Percentiles rank a stretch among this genome's conserved stretches.
phyloP scores from a whole-genome alignment of 1,140 invertebrate genomes.

The Diorhabda sublineata region DNA sequence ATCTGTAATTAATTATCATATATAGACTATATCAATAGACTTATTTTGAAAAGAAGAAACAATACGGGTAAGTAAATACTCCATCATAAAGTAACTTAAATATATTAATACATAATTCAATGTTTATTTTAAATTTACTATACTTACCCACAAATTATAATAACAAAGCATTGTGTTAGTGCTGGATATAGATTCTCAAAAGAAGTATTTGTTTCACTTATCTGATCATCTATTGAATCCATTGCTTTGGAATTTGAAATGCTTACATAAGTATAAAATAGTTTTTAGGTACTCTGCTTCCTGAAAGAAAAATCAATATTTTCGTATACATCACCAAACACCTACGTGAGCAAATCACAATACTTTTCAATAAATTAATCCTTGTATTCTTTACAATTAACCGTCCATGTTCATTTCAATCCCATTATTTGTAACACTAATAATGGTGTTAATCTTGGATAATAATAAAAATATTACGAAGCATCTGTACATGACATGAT shows the following conservation, averaged over 20 bases:
- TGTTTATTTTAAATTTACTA: too few species aligned
- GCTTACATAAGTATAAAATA: too few species aligned
- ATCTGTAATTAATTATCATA: conserved; percentile 56
- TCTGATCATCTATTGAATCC: neutral
- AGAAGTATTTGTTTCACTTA: conserved; percentile 37
- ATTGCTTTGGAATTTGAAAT: too few species aligned
- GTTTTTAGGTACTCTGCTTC: neutral
- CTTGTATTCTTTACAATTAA: too few species aligned
- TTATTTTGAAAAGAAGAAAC: conserved; percentile 6
- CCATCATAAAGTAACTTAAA: neutral
- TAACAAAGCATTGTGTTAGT: conserved; percentile 84
- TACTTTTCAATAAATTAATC: too few species aligned
- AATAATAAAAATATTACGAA: too few species aligned
- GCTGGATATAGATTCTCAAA: conserved; percentile 85
- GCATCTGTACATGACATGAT: too few species aligned
- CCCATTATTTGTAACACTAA: too few species aligned
- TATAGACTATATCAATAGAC: neutral
- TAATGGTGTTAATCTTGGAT: too few species aligned
- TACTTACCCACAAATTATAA: conserved; percentile 82
- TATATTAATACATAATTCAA: neutral
- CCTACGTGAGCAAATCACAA: too few species aligned
- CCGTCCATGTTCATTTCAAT: too few species aligned
- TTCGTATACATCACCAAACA: neutral
- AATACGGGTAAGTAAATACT: neutral
- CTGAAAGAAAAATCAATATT: neutral